Evolutionary conservation across 2,888 invertebrate genomes (phyloP).

Genomic region (Conchocele bisecta): DNA sequence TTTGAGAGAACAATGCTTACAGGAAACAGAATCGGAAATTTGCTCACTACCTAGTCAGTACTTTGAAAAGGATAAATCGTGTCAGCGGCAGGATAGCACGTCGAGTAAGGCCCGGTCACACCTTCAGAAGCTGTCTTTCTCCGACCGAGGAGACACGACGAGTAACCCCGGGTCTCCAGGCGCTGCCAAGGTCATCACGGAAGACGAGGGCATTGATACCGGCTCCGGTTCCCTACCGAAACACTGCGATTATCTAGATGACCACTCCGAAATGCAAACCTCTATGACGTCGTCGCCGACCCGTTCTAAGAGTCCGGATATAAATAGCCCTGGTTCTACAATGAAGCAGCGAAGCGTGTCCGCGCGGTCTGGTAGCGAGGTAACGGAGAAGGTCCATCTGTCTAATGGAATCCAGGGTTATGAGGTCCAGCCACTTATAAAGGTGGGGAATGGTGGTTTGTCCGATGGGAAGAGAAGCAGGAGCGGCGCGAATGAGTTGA

Average conservation of each 20-base stretch:
- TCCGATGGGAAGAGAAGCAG: slow-evolving; percentile 6
- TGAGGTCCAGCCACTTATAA: slow-evolving; percentile 62
- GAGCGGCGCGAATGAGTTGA: slow-evolving; percentile 27
- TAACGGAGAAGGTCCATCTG: slow-evolving; percentile 19
- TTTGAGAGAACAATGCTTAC: slow-evolving; percentile 70
- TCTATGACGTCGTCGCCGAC: slow-evolving; percentile 34
- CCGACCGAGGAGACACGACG: slow-evolving; percentile 63
- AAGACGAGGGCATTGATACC: slow-evolving; percentile 44
- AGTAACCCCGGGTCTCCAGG: slow-evolving; percentile 48
- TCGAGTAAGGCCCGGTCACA: slow-evolving; percentile 41
- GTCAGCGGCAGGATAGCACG: slow-evolving; percentile 57
- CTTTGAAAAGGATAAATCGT: slow-evolving; percentile 65
- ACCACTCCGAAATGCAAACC: slow-evolving; percentile 21
- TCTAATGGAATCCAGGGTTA: slow-evolving; percentile 58
- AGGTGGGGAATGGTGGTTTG: slow-evolving; percentile 57
- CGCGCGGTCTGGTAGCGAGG: slow-evolving; percentile 25
- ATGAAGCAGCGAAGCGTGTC: slow-evolving; percentile 35
- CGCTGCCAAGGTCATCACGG: slow-evolving; percentile 60
- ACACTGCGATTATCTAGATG: slow-evolving; percentile 17
- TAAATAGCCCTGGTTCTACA: slow-evolving; percentile 27
- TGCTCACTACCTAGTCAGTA: slow-evolving; percentile 74
- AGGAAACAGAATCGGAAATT: slow-evolving; percentile 78
- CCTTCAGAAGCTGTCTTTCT: slow-evolving; percentile 68
- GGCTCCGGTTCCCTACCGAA: slow-evolving; percentile 18
- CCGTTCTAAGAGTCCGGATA: slow-evolving; percentile 45